These are phyloP conservation scores for Selene dorsalis DNA, from an alignment of 2,797 vertebrate genomes.

Conservation along the genomic window DNA sequence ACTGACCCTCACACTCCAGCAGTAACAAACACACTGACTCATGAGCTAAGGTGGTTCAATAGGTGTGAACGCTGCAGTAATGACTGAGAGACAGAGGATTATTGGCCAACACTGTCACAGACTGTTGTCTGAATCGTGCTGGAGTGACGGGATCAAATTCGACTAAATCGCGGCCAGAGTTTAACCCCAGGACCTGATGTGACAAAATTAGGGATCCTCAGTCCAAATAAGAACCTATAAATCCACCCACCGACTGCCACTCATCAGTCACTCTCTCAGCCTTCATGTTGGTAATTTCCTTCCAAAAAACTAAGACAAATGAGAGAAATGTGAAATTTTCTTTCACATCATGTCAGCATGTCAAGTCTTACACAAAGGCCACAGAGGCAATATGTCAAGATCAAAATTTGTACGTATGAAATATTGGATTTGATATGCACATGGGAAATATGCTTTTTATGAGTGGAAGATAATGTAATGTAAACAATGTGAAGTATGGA, in stretches of 20 bases:
- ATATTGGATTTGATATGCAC: neutral
- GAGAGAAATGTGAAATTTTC: neutral
- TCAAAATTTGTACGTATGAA: neutral
- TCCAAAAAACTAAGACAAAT: neutral
- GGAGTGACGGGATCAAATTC: constrained; percentile 37
- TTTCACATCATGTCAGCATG: neutral
- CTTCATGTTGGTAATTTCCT: neutral
- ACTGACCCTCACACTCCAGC: neutral
- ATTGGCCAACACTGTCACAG: constrained; percentile 49
- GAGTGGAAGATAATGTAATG: neutral
- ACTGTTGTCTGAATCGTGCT: constrained; percentile 21
- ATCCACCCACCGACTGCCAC: neutral
- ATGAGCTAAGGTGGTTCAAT: constrained; percentile 57
- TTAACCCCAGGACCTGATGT: constrained; percentile 2
- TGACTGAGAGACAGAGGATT: constrained; percentile 46
- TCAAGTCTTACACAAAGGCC: neutral
- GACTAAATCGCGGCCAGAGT: neutral
- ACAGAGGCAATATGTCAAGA: neutral
- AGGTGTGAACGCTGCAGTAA: constrained; percentile 41
- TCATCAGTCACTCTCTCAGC: neutral
- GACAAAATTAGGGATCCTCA: neutral
- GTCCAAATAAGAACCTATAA: neutral
- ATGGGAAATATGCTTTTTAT: neutral
- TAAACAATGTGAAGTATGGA: neutral
- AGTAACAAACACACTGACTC: constrained; percentile 57